Conservation (phyloP, 2,113 vertebrate genomes). For the Coracopsis vasa region DNA sequence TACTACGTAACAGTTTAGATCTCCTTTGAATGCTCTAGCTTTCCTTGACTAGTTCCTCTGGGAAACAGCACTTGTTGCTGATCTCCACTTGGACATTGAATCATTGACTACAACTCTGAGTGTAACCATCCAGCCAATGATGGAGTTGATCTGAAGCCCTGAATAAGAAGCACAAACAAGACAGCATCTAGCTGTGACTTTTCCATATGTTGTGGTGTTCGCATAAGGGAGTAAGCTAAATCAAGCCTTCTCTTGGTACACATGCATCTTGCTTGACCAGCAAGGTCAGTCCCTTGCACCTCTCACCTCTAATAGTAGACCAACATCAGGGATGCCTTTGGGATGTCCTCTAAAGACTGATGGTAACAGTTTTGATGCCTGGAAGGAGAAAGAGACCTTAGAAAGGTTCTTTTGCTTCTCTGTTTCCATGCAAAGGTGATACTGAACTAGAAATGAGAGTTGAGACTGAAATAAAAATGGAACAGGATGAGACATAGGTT, state of each 20-base stretch:
- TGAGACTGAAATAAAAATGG: background rate
- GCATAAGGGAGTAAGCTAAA: background rate
- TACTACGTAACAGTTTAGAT: background rate
- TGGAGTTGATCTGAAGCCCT: background rate
- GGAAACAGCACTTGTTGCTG: background rate
- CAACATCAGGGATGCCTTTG: background rate
- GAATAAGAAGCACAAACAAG: background rate
- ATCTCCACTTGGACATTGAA: background rate
- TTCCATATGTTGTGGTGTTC: background rate
- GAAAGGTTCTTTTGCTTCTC: background rate
- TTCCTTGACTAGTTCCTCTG: background rate
- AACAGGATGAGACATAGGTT: background rate
- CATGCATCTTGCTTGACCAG: background rate
- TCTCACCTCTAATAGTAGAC: background rate
- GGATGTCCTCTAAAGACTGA: background rate
- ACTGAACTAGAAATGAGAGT: background rate
- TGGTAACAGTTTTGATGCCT: background rate
- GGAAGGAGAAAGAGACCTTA: background rate
- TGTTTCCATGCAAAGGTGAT: background rate
- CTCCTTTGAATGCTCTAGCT: background rate
- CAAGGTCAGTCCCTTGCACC: background rate
- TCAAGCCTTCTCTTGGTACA: background rate
- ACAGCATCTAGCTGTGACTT: background rate
- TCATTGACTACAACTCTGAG: background rate
- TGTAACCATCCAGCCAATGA: background rate